Base-by-base conservation (phyloP, 2,797 vertebrate genomes). In the Petrocephalus sullivani region DNA sequence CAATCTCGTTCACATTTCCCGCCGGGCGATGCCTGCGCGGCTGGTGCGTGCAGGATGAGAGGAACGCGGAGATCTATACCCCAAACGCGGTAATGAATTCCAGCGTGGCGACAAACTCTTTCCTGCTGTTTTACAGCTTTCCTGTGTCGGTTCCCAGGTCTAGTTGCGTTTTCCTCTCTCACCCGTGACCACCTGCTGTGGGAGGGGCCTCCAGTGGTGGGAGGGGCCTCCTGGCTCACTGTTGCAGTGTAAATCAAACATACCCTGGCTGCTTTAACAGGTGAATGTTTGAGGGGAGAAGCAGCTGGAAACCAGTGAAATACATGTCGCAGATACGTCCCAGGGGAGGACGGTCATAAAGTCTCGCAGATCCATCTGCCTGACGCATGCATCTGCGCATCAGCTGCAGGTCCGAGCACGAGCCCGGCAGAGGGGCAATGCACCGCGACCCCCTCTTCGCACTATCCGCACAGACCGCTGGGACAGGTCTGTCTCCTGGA, bases 401-500 rank as follows among this genome's bases (percentile, higher is more conserved):
- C 64, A 12, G 86, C 19, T 51, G 37, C 67, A 46, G 16, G 67
- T n/a, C 54, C 21, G 23, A 64, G 46, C 57, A 0, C 49, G 5
- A 21, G 28, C 28, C 85, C n/a, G n/a, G 85, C 33, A 87, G 19
- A 64, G 3, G 10, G 53, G 49, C 57, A 71, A 75, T 21, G 19
- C 3, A 37, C 54, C 2, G 46, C n/a, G 28, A 64, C 86, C 54
- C 84, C 46, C 56, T 21, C 49, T n/a, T 53, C 46, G 37, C 37
- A 3, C 9, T 12, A 60, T 58, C 4, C 14, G 46, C 53, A 8
- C 10, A 37, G 88, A 89, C 56, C 7, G 37, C 54, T 54, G 49
- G 10, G 57, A 75, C 56, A 83, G 71, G 64, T 83, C 61, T 82
- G 85, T 49, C 71, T 83, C 51, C 12, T 83, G 85, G 57, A 87